phyloP scores from a whole-genome alignment of 2,797 vertebrate species.

The Adelosebastes latens region DNA sequence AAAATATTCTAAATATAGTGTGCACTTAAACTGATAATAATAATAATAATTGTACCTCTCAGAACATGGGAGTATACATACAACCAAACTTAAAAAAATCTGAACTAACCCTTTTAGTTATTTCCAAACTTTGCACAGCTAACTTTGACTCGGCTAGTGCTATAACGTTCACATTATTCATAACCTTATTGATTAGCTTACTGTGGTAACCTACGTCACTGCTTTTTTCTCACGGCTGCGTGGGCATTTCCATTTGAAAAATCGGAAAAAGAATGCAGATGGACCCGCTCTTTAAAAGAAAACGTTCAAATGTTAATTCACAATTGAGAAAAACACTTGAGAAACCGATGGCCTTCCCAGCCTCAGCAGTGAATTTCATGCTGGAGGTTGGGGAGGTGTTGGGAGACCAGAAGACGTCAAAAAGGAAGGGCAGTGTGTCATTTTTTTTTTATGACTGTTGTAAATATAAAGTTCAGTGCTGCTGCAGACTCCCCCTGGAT shows the following conservation, averaged over 20 bases:
- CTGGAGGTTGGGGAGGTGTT: neutral
- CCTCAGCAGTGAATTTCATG: neutral
- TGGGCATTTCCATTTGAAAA: neutral
- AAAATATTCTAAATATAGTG: no score
- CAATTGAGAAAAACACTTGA: neutral
- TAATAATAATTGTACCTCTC: no score
- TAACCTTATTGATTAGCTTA: no score
- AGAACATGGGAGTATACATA: no score
- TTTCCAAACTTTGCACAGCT: no score
- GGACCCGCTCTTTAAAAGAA: neutral
- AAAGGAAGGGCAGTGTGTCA: neutral
- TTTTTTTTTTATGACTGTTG: neutral
- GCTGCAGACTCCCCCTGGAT: neutral
- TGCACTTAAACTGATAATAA: no score
- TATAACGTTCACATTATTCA: no score
- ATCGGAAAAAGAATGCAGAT: no score
- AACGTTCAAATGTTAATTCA: neutral
- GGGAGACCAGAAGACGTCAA: neutral
- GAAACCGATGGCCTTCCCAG: neutral
- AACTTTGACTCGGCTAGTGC: no score
- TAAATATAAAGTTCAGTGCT: neutral
- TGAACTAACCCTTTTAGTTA: no score
- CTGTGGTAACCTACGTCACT: no score
- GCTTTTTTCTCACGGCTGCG: fast-evolving
- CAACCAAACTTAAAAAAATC: no score